Conservation (phyloP, 1,140 invertebrate genomes). For the Leguminivora glycinivorella region DNA sequence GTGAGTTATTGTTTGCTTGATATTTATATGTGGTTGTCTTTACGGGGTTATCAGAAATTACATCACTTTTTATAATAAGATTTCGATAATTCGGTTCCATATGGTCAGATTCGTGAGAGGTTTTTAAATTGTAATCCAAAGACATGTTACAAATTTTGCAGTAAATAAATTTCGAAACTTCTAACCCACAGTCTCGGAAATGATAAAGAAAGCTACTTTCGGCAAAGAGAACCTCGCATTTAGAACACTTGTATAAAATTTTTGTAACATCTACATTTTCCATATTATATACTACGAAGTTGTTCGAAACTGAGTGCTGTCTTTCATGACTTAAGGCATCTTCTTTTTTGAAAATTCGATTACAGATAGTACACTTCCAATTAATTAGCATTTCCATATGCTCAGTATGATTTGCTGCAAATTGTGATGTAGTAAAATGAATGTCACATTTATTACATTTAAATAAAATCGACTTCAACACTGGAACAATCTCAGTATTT, state of each 20-base stretch:
- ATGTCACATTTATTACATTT: slow-evolving; percentile 57
- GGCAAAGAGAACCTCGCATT: slow-evolving; percentile 50
- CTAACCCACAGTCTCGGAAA: slow-evolving; percentile 38
- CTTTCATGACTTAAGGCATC: slow-evolving; percentile 46
- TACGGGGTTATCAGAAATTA: slow-evolving; percentile 26
- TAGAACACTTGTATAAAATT: slow-evolving; percentile 53
- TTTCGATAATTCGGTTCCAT: slow-evolving; percentile 35
- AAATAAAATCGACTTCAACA: slow-evolving; percentile 47
- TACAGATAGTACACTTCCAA: slow-evolving; percentile 56
- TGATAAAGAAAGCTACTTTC: slow-evolving; percentile 47
- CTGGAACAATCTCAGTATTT: slow-evolving; percentile 13
- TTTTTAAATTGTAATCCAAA: slow-evolving; percentile 41
- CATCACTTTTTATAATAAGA: slow-evolving; percentile 39
- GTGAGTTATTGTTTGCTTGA: background rate
- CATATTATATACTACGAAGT: slow-evolving; percentile 45
- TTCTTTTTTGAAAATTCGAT: slow-evolving; percentile 49
- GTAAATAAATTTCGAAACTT: slow-evolving; percentile 36
- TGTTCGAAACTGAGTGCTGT: slow-evolving; percentile 50
- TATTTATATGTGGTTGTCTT: background rate
- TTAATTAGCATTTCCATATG: slow-evolving; percentile 50
- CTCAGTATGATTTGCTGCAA: slow-evolving; percentile 47
- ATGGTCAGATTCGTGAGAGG: slow-evolving; percentile 43
- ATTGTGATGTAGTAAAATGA: slow-evolving; percentile 48
- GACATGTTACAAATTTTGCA: slow-evolving; percentile 56
- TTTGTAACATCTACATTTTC: slow-evolving; percentile 31